phyloP scores from a whole-genome alignment of 2,888 invertebrate species.

The Xestia c-nigrum region DNA sequence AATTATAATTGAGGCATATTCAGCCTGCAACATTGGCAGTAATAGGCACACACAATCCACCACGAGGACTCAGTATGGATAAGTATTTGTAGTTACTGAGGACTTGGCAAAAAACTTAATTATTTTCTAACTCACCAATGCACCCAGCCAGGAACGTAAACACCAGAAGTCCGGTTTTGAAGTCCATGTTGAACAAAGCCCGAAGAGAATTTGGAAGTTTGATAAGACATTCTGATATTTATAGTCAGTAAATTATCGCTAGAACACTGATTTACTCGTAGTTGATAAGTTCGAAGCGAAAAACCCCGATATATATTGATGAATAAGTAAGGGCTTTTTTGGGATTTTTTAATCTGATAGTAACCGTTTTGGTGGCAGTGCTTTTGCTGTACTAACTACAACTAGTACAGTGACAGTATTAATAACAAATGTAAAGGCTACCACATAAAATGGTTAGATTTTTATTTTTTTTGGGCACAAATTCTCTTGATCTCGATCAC shows the following conservation, averaged over 20 bases:
- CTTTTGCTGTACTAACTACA: not conserved
- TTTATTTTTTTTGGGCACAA: too few relatives aligned
- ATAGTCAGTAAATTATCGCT: not conserved
- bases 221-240: not conserved
- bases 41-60: too few relatives aligned
- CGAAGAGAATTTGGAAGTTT: constrained; percentile 22
- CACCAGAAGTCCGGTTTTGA: constrained; percentile 66
- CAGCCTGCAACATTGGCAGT: too few relatives aligned
- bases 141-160: constrained; percentile 69
- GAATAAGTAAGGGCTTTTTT: not conserved
- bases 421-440: not conserved
- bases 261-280: not conserved
- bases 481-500: too few relatives aligned
- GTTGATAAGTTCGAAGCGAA: not conserved
- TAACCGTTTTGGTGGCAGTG: not conserved
- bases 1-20: too few relatives aligned
- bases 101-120: too few relatives aligned
- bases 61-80: too few relatives aligned
- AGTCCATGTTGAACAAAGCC: constrained; percentile 56
- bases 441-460: too few relatives aligned
- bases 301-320: not conserved
- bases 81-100: too few relatives aligned
- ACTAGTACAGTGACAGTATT: not conserved
- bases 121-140: constrained; percentile 65
- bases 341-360: not conserved